Conservation (phyloP, 2,888 invertebrate genomes). For the Perizoma affinitatum region DNA sequence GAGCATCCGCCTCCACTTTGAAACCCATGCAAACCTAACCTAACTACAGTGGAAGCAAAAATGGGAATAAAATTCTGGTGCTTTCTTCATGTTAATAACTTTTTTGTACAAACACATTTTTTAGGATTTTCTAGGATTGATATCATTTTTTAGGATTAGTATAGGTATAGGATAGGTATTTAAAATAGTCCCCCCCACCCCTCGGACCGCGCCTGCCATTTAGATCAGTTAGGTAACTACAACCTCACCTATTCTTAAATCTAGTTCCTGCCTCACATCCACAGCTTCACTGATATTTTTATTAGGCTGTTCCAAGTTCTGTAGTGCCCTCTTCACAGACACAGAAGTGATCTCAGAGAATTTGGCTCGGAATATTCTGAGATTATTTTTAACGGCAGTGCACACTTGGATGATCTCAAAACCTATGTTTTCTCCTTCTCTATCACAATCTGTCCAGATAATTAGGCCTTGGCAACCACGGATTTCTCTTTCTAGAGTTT, state of each 20-base stretch:
- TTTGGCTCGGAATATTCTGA: conserved; percentile 91
- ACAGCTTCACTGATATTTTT: conserved; percentile 94
- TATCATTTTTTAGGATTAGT: no score
- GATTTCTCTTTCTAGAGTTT: conserved; percentile 88
- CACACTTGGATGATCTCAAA: conserved; percentile 98
- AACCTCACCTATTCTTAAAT: conserved; percentile 92
- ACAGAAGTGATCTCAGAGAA: conserved; percentile 98
- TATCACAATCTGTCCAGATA: conserved; percentile 99
- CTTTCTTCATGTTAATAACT: no score
- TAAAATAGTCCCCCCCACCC: no score
- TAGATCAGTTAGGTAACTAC: background rate
- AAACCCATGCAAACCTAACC: no score
- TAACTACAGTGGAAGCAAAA: no score
- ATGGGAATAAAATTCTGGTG: no score
- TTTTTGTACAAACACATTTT: no score
- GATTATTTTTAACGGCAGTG: conserved; percentile 88
- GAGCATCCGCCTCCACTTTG: no score
- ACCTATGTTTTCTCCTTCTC: conserved; percentile 99
- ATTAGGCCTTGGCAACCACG: conserved; percentile 89
- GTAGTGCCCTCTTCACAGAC: conserved; percentile 92
- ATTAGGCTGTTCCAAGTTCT: conserved; percentile 91
- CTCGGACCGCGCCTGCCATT: no score
- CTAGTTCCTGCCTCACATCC: conserved; percentile 95
- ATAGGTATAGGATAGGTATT: no score
- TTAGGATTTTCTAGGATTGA: no score